Conservation (phyloP, 1,140 invertebrate species). For the Drosophila micromelanica region DNA sequence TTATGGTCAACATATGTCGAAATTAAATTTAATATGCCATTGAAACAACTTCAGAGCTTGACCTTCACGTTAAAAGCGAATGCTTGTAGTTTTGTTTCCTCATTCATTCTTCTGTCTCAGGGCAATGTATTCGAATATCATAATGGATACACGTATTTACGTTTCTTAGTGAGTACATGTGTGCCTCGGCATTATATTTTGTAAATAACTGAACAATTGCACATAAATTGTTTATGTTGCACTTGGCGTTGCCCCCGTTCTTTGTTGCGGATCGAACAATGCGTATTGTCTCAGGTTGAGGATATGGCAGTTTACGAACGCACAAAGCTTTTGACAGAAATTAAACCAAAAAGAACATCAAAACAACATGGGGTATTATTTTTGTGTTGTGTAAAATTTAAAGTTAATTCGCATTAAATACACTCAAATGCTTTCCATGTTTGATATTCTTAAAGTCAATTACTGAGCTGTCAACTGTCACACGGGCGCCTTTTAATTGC, state of each 20-base stretch:
- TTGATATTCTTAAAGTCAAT: slow-evolving; percentile 32
- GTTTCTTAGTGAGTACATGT: background rate
- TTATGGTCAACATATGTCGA: slow-evolving; percentile 9
- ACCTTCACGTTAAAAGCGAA: slow-evolving; percentile 20
- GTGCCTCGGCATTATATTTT: background rate
- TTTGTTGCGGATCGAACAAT: slow-evolving; percentile 62
- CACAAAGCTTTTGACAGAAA: slow-evolving; percentile 12
- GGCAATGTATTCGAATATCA: background rate
- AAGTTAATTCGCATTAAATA: slow-evolving; percentile 12
- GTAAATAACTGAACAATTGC: slow-evolving; percentile 11
- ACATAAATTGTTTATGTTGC: slow-evolving; percentile 31
- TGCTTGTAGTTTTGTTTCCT: background rate
- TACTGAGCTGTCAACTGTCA: slow-evolving; percentile 22
- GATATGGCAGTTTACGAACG: slow-evolving; percentile 33
- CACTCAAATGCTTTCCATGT: background rate
- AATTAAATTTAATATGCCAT: background rate
- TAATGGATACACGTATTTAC: background rate
- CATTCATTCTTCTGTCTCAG: slow-evolving; percentile 1
- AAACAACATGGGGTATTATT: slow-evolving; percentile 21
- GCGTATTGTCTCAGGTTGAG: slow-evolving; percentile 53
- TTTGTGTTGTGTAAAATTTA: slow-evolving; percentile 11
- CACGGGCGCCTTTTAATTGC: slow-evolving; percentile 58
- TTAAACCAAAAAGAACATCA: slow-evolving; percentile 33
- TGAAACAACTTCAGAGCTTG: background rate
- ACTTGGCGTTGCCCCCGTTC: slow-evolving; percentile 23